These are phyloP conservation scores for Tautogolabrus adspersus DNA, from an alignment of 2,113 vertebrate genomes.

Conservation along the genomic window DNA sequence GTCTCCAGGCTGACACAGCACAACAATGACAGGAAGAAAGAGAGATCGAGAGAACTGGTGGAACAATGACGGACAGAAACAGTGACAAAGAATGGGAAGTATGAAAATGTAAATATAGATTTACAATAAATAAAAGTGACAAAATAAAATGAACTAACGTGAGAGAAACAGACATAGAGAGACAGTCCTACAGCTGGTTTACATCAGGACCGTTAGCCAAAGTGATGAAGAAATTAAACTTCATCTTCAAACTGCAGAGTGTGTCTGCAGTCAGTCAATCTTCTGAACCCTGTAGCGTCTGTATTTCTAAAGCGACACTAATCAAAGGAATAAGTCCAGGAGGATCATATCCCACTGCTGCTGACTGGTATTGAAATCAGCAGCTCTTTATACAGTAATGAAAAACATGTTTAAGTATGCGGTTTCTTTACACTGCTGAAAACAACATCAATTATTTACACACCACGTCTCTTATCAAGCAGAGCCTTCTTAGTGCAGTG, in stretches of 20 bases:
- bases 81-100: not conserved
- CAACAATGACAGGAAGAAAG: conserved; percentile 47
- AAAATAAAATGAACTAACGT: no score
- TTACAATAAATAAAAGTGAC: not conserved
- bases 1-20: conserved; percentile 51
- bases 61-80: conserved; percentile 8
- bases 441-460: no score
- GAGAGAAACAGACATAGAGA: not conserved
- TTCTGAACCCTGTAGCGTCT: no score
- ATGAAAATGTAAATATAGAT: not conserved
- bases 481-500: no score
- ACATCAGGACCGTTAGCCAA: conserved; percentile 23
- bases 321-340: not conserved
- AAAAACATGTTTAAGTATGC: no score
- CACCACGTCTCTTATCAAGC: no score
- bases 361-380: no score
- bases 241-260: not conserved
- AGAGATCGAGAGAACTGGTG: not conserved
- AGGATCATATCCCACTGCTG: no score
- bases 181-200: conserved; percentile 17
- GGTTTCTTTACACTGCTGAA: no score
- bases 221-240: conserved; percentile 29
- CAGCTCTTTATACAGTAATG: no score
- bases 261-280: no score
- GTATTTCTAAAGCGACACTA: no score